phyloP scores from a whole-genome alignment of 2,113 vertebrate genomes.

The Aphyosemion australe region DNA sequence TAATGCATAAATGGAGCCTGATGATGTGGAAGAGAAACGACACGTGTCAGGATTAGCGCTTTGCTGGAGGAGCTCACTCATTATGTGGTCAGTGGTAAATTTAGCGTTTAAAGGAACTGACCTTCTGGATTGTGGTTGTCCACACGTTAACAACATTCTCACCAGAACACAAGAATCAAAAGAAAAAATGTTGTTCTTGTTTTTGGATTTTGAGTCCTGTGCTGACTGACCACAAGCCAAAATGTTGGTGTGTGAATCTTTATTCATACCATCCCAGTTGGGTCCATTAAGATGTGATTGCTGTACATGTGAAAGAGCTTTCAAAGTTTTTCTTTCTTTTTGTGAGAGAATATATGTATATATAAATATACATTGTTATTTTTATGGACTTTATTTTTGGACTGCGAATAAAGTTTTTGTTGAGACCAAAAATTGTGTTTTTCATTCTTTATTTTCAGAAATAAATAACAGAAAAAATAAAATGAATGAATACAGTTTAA shows the following conservation, averaged over 20 bases:
- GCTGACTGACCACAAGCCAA: constrained; percentile 17
- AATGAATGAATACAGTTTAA: background rate
- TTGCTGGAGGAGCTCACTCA: background rate
- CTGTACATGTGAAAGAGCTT: constrained; percentile 54
- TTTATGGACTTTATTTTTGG: constrained; percentile 63
- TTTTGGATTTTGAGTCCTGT: constrained; percentile 11
- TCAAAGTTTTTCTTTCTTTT: constrained; percentile 34
- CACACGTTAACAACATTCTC: background rate
- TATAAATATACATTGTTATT: constrained; percentile 49
- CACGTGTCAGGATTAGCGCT: constrained; percentile 16
- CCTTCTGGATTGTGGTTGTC: constrained; percentile 14
- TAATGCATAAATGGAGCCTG: background rate
- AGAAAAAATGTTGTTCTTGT: constrained; percentile 1
- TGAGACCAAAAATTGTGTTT: constrained; percentile 15
- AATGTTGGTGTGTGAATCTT: constrained; percentile 10
- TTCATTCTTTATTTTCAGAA: constrained; percentile 12
- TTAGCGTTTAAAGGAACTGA: background rate
- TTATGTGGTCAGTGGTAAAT: background rate
- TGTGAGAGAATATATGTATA: constrained; percentile 11
- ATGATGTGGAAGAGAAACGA: constrained; percentile 15
- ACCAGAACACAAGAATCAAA: background rate
- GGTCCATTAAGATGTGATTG: constrained; percentile 19
- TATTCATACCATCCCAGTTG: background rate
- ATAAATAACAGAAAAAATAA: background rate
- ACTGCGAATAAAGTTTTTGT: constrained; percentile 65